Conservation (phyloP, 2,888 invertebrate species). For the Margaritifera margaritifera region DNA sequence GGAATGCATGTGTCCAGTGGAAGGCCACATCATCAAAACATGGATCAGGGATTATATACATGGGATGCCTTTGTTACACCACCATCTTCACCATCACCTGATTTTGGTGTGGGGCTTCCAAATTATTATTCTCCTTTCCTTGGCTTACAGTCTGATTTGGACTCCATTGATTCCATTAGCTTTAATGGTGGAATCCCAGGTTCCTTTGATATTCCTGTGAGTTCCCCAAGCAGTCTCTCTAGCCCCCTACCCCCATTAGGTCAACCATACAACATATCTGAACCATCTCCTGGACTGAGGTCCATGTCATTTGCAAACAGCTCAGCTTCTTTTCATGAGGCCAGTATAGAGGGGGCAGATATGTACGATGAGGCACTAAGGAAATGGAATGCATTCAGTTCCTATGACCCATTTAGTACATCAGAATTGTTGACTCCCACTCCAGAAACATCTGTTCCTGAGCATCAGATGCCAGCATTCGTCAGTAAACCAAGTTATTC, state of each 20-base stretch:
- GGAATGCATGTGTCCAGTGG: slow-evolving; percentile 48
- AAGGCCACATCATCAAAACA: neutral
- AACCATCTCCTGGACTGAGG: no score
- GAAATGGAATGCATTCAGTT: slow-evolving; percentile 37
- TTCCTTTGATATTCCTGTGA: slow-evolving; percentile 26
- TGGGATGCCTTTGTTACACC: slow-evolving; percentile 48
- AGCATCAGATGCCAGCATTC: slow-evolving; percentile 12
- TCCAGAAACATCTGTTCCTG: slow-evolving; percentile 26
- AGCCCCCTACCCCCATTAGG: slow-evolving; percentile 3
- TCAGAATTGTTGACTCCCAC: slow-evolving; percentile 39
- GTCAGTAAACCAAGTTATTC: slow-evolving; percentile 60
- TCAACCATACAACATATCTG: no score
- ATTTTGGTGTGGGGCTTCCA: slow-evolving; percentile 27
- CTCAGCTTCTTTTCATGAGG: slow-evolving; percentile 22
- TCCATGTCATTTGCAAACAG: slow-evolving; percentile 6
- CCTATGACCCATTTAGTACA: slow-evolving; percentile 56
- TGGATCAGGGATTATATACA: slow-evolving; percentile 21
- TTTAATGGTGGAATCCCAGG: no score
- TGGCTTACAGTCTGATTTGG: slow-evolving; percentile 18
- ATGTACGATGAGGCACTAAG: slow-evolving; percentile 52
- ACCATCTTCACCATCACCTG: slow-evolving; percentile 34
- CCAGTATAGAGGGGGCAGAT: slow-evolving; percentile 47
- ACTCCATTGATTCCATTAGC: no score
- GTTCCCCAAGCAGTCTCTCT: slow-evolving; percentile 14
- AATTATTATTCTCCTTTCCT: slow-evolving; percentile 20